Evolutionary conservation across 2,113 vertebrate genomes (phyloP), one percentile per base, ranked within the genome.

Genomic region (Choloepus hoffmanni): DNA sequence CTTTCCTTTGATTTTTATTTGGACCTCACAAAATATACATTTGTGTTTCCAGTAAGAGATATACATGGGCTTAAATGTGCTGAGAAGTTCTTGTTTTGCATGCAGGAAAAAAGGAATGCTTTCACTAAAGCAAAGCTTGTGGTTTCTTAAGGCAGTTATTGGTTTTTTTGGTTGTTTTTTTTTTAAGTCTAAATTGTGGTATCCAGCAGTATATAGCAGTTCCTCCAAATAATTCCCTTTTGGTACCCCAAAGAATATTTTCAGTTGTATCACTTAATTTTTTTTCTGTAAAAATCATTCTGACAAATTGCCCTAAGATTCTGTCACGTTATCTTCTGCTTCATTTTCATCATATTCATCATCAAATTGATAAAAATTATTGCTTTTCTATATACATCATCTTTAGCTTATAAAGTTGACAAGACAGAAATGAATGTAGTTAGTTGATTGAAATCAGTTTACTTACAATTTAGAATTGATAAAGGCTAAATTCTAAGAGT

Each of bases 1-100:
- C 23, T 90, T 60, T 62, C 77, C 78, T 78, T 26, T 89, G 53
- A 92, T 67, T 88, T 94, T 78, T 92, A 53, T 83, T 94, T 87
- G 67, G 62, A 36, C 50, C n/a, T 90, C 65, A 83, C 9, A 81
- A 76, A 87, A 84, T 50, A 84, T 3, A 40, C 13, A 6, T 72
- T 85, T 70, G 76, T 87, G 33, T 50, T 91, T 94, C 55, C 24
- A 23, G 19, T 45, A 84, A 85, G 33, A 74, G 45, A 12, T 82
- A 36, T 36, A 94, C 1, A 23, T 73, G 60, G 65, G 36, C 63
- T 93, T 68, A 73, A 77, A 89, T 26, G 28, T 83, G 26, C 43
- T n/a, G 40, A 30, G 11, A 45, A 67, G 40, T 68, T 50, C n/a
- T 48, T 30, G n/a, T 63, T 68, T 68, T 85, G 7, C 19, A 84